These are phyloP conservation scores for Phyllotreta striolata DNA, from an alignment of 2,888 invertebrate genomes.

Conservation along the genomic window DNA sequence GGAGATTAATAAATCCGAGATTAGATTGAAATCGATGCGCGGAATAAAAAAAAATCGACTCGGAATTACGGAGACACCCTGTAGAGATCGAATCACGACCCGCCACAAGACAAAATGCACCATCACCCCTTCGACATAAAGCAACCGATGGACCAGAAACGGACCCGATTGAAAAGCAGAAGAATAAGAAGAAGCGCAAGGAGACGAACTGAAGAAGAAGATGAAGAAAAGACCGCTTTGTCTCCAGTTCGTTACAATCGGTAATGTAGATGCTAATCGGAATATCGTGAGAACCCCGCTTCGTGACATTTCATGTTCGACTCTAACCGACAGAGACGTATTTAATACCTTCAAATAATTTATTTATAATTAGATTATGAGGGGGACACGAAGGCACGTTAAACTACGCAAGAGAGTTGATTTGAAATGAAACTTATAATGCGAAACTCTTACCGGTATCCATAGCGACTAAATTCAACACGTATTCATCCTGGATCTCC, in stretches of 20 bases:
- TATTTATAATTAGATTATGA: too few species aligned
- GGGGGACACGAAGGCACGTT: too few species aligned
- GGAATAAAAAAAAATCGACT: too few species aligned
- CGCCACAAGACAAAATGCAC: slow-evolving; percentile 39
- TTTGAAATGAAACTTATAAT: neutral
- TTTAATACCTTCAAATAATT: too few species aligned
- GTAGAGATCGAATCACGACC: slow-evolving; percentile 14
- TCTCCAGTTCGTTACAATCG: slow-evolving; percentile 52
- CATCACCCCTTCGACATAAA: slow-evolving; percentile 45
- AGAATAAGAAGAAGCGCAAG: slow-evolving; percentile 4
- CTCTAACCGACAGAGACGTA: slow-evolving; percentile 47
- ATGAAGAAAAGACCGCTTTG: slow-evolving; percentile 40
- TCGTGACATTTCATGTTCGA: slow-evolving; percentile 56
- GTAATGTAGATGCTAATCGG: slow-evolving; percentile 58
- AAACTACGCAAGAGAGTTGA: too few species aligned
- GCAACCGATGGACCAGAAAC: slow-evolving; percentile 46
- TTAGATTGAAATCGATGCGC: too few species aligned
- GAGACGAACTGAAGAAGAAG: too few species aligned
- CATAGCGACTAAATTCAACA: slow-evolving; percentile 88
- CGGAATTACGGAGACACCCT: slow-evolving; percentile 6
- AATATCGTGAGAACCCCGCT: slow-evolving; percentile 54
- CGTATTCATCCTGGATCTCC: slow-evolving; percentile 84
- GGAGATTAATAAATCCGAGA: too few species aligned
- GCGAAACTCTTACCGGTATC: slow-evolving; percentile 81
- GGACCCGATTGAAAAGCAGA: slow-evolving; percentile 37